phyloP scores from a whole-genome alignment of 2,888 invertebrate genomes.

The Drosophila fungiperda region DNA sequence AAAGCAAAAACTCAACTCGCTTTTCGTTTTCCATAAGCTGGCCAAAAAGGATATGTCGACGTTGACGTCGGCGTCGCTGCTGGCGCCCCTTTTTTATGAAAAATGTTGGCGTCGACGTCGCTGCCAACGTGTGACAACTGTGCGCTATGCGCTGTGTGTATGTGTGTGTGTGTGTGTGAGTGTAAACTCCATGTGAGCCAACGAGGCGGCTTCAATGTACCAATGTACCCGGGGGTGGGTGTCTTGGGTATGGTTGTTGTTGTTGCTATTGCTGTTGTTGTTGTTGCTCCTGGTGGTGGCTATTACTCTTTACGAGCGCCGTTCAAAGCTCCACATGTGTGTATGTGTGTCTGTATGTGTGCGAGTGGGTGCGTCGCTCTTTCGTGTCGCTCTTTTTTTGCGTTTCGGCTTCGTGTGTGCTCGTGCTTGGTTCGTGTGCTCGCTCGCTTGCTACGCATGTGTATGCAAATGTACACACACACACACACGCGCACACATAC shows the following conservation, averaged over 20 bases:
- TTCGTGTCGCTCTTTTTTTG: conserved; percentile 65
- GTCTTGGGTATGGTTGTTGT: conserved; percentile 34
- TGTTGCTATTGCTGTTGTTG: conserved; percentile 33
- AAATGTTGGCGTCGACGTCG: conserved; percentile 69
- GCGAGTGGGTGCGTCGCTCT: conserved; percentile 67
- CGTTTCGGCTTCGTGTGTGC: conserved; percentile 21
- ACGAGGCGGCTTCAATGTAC: conserved; percentile 47
- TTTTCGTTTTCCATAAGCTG: conserved; percentile 74
- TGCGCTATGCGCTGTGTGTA: conserved; percentile 17
- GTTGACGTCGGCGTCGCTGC: conserved; percentile 41
- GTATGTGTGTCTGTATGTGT: conserved; percentile 31
- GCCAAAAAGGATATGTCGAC: conserved; percentile 60
- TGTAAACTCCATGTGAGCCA: conserved; percentile 73
- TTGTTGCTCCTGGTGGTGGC: conserved; percentile 62
- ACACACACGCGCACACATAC: conserved; percentile 20
- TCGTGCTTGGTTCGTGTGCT: conserved; percentile 45
- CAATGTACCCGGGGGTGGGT: conserved; percentile 46
- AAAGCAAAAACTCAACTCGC: conserved; percentile 76
- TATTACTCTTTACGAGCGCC: conserved; percentile 74
- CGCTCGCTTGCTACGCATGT: conserved; percentile 71
- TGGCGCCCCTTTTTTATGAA: conserved; percentile 66
- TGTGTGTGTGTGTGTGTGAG: conserved; percentile 42
- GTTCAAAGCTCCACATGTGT: conserved; percentile 70
- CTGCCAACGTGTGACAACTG: conserved; percentile 76
- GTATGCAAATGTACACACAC: conserved; percentile 71